Evolutionary conservation across 1,140 invertebrate genomes (phyloP).

Genomic region (Cylas formicarius): DNA sequence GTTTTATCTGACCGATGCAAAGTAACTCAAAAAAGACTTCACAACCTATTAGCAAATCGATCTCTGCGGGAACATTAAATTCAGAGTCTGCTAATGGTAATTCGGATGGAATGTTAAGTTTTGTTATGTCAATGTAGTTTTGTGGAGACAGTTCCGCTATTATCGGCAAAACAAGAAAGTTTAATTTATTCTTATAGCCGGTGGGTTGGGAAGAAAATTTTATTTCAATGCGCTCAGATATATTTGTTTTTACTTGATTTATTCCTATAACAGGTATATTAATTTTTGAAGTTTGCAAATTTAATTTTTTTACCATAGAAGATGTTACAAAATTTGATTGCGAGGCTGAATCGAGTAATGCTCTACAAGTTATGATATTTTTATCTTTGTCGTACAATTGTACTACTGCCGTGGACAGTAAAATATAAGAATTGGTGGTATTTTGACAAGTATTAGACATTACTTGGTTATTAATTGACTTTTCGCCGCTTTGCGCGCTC

Average conservation of each 20-base stretch:
- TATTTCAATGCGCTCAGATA: neutral
- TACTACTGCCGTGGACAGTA: constrained; percentile 11
- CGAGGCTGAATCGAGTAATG: constrained; percentile 8
- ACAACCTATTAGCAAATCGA: constrained; percentile 30
- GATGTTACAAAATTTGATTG: constrained; percentile 18
- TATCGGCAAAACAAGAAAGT: constrained; percentile 8
- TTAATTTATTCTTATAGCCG: constrained; percentile 6
- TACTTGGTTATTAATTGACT: neutral
- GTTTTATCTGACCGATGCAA: constrained; percentile 16
- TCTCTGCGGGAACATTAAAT: constrained; percentile 22
- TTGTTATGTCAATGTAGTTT: neutral
- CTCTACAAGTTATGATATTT: constrained; percentile 3
- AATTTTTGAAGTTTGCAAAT: constrained; percentile 3
- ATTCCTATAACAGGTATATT: constrained; percentile 11
- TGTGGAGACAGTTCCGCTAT: constrained; percentile 8
- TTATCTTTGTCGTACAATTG: constrained; percentile 4
- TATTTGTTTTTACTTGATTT: constrained; percentile 6
- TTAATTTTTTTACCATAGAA: neutral
- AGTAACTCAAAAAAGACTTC: constrained; percentile 29
- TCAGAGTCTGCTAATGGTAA: constrained; percentile 30
- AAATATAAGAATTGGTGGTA: constrained; percentile 6
- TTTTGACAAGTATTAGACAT: neutral
- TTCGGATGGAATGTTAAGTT: constrained; percentile 25
- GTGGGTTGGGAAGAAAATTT: constrained; percentile 2
- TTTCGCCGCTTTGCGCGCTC: too few relatives aligned